A percentile compares a stretch with the other conserved stretches of the same genome.
These are phyloP conservation scores for Hystrix brachyura DNA, from an alignment of 2,113 vertebrate species.

Conservation along the genomic window DNA sequence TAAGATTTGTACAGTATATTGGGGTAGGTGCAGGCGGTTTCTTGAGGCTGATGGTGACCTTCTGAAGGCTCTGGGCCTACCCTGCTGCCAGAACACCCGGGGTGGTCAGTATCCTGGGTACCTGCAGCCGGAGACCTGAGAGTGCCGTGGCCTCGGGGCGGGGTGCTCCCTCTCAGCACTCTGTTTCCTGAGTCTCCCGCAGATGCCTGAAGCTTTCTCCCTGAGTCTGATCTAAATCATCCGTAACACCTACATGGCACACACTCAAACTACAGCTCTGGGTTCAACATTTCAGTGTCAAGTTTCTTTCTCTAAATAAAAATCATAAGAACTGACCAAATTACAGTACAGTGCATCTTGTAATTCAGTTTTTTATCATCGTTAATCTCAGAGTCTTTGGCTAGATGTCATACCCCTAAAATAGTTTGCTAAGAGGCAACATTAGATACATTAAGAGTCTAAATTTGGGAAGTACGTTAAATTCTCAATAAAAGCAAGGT, in stretches of 20 bases:
- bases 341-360: neutral
- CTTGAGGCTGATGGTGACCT: neutral
- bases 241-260: neutral
- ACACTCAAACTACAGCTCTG: neutral
- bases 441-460: neutral
- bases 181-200: neutral
- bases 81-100: rapidly evolving
- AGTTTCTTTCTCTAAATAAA: neutral
- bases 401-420: neutral
- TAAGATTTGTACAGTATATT: neutral
- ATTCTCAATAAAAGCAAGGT: conserved; percentile 28
- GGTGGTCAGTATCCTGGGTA: neutral
- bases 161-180: neutral
- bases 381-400: neutral
- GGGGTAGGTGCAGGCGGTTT: neutral
- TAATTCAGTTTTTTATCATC: neutral
- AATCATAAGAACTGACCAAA: neutral
- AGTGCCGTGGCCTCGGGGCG: neutral
- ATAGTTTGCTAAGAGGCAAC: neutral
- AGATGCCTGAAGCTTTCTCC: neutral
- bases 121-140: neutral
- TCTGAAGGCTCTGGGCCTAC: neutral
- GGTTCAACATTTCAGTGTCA: neutral
- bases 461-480: conserved; percentile 39
- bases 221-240: neutral